Evolutionary conservation across 2,113 vertebrate species (phyloP), one percentile per base, ranked within the genome.

Genomic region (Myrmophylax atrothorax): DNA sequence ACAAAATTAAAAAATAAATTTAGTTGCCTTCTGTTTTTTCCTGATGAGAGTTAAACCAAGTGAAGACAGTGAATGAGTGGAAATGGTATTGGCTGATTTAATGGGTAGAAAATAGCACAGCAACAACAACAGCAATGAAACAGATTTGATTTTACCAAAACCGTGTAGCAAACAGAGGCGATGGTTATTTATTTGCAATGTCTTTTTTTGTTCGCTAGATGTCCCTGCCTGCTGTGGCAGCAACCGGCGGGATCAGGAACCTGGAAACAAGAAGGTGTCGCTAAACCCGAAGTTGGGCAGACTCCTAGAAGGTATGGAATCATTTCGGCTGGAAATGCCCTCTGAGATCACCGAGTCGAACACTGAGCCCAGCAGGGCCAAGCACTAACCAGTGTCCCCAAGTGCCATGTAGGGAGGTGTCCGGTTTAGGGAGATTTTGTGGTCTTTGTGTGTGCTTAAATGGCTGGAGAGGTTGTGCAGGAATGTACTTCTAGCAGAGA

Each of bases 151-250:
- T 86, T 55, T 19, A 70, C 20, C 40, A 13, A 6, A 52, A 12
- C 18, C 9, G 17, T 1, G 38, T 14, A 28, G n/a, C 6, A 10
- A 42, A 28, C 2, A 28, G 63, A 11, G 31, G 31, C 0, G 3
- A 8, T 1, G 22, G 2, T 33, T 25, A 4, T 70, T 87, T 42
- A 6, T 88, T 62, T 89, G 96, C 80, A 72, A 2, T 87, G 35
- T 76, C 37, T 19, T 4, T 23, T 38, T 84, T 29, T 18, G 69
- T 84, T 93, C 96, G 38, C 96, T 95, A 97, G 96, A 96, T 97
- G 96, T 96, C 96, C 92, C 96, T 82, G 86, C 90, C 40, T 40
- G 64, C 92, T 92, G 84, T 18, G 56, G 66, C 62, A 89, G 76
- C 58, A 29, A 20, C 40, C 25, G 64, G 6, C 37, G n/a, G 75